A percentile compares a stretch with the other conserved stretches of the same genome.
Conservation (phyloP, 2,113 vertebrate species). For the Halcyon malimbica region DNA sequence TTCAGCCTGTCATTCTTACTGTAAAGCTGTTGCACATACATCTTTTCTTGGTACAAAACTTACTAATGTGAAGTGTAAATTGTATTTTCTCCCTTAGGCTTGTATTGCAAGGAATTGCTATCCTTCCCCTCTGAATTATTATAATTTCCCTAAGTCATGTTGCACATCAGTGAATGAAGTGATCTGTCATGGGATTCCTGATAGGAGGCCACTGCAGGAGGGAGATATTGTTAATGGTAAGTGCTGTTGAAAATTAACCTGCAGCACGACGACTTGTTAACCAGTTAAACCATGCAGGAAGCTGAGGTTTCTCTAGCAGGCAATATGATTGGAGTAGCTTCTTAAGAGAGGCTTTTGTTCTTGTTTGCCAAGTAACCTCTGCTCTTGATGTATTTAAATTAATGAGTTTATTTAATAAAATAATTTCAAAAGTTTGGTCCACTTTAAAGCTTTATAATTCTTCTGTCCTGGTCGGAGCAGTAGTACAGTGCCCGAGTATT, state of each 20-base stretch:
- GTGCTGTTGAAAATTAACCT: constrained; percentile 16
- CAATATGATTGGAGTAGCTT: background rate
- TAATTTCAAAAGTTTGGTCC: background rate
- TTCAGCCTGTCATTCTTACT: background rate
- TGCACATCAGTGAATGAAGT: constrained; percentile 99
- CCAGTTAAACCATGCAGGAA: background rate
- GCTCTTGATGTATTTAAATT: background rate
- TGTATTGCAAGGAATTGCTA: constrained; percentile 96
- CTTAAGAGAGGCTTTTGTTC: background rate
- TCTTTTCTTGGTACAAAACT: background rate
- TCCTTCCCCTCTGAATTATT: constrained; percentile 98
- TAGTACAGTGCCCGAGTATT: background rate
- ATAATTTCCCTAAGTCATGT: constrained; percentile 98
- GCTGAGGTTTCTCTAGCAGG: background rate
- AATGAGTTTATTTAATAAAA: background rate
- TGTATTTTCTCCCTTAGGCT: constrained; percentile 79
- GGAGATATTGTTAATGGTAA: constrained; percentile 97
- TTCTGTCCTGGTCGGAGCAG: background rate
- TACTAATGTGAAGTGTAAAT: background rate
- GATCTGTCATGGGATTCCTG: constrained; percentile 98
- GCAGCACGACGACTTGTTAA: background rate
- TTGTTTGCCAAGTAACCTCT: background rate
- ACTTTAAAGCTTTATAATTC: background rate
- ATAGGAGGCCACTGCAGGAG: constrained; percentile 90
- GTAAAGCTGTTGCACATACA: background rate